These are phyloP conservation scores for Ctenochaetus hawaiiensis DNA, from an alignment of 2,797 vertebrate species.

Conservation along the genomic window DNA sequence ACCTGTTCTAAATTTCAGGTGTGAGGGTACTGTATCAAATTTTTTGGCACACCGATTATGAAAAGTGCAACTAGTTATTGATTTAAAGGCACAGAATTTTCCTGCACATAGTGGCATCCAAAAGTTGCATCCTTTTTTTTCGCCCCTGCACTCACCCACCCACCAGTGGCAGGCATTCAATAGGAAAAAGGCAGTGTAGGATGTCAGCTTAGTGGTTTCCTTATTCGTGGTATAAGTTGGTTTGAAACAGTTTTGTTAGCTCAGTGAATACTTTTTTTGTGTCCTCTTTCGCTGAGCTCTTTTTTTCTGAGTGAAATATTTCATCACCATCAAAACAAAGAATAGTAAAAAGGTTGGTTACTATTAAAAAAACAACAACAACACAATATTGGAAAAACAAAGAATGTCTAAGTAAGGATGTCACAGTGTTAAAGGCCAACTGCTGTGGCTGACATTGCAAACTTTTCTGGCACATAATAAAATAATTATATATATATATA, in stretches of 20 bases:
- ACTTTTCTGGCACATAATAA: not conserved
- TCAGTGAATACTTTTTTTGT: not conserved
- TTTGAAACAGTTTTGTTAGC: not conserved
- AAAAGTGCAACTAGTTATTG: too few relatives aligned
- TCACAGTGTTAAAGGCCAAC: not conserved
- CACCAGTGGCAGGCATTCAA: not conserved
- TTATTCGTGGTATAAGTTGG: not conserved
- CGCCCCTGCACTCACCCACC: too few relatives aligned
- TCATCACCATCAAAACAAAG: not conserved
- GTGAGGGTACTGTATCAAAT: too few relatives aligned
- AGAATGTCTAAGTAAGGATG: too few relatives aligned
- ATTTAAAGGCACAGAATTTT: too few relatives aligned
- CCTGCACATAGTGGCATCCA: too few relatives aligned
- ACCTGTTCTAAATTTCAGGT: too few relatives aligned
- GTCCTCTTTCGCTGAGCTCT: not conserved
- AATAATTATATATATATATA: not conserved
- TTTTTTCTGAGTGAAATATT: constrained; percentile 4
- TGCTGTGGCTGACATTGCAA: not conserved
- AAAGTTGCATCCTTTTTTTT: too few relatives aligned
- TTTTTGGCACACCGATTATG: too few relatives aligned
- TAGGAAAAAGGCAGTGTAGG: not conserved
- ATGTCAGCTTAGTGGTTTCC: not conserved
- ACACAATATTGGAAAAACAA: not conserved
- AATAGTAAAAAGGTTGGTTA: not conserved
- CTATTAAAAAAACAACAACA: not conserved